Base-by-base conservation (phyloP, 2,888 invertebrate species). In the Lagria hirta region DNA sequence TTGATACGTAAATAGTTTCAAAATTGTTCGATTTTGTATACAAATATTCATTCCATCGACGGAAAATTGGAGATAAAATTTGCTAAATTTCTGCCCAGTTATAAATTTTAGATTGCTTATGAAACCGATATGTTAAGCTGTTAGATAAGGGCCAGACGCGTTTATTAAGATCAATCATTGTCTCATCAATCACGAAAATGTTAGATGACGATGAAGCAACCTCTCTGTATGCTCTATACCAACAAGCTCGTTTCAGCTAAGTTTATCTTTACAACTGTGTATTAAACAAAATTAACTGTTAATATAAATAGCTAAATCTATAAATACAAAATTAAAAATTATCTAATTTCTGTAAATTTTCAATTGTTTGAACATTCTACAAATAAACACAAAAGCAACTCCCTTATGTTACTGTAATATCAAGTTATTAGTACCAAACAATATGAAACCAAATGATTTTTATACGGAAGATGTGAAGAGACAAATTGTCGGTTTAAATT, bases 151-250 rank as follows among this genome's bases (percentile, higher is more conserved):
- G 29, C 37, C 11, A 28, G 28, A 37, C 18, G 38, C 38, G 29
- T 30, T 27, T 16, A 29, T 38, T 38, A 29, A 38, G 38, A 38
- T 38, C 38, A 38, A 38, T 38, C 38, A 38, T 38, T 29, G 38
- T 30, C 29, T 38, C 38, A 38, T 38, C 38, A 38, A 38, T 38
- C 38, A 38, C 38, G 29, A 23, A 38, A 38, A 38, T 38, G 38
- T 38, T 38, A 38, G 38, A 38, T 38, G 30, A 38, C 38, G 21
- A 38, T 30, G 29, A 30, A 21, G 29, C 24, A 38, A 38, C 38
- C 23, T 29, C 24, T 30, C 28, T 23, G 23, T 16, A 23, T 30
- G 27, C 37, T 28, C 38, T 23, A 30, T 30, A 38, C 18, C 30
- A 38, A 37, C 37, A 22, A 38, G 23, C 38, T 30, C 29, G 29